Percentiles rank a stretch among this genome's conserved stretches.
phyloP scores from a whole-genome alignment of 2,797 vertebrate species.

The Phoeniculus purpureus region DNA sequence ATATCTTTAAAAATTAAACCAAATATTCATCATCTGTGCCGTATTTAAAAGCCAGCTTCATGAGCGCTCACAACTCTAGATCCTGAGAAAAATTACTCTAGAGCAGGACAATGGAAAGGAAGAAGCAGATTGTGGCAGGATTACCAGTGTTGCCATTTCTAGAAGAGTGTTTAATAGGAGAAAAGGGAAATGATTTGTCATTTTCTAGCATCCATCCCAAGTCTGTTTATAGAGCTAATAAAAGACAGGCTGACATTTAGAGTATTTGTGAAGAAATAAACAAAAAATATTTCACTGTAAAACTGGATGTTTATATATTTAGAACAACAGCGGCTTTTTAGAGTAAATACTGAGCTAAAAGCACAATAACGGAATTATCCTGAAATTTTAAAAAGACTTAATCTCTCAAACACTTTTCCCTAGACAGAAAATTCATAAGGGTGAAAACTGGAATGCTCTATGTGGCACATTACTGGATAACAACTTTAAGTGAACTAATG shows the following conservation, averaged over 20 bases:
- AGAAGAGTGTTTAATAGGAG: background rate
- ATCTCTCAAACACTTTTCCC: background rate
- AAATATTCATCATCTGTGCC: background rate
- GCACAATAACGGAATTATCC: background rate
- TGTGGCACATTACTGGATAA: conserved; percentile 28
- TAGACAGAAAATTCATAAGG: background rate
- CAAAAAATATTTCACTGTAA: background rate
- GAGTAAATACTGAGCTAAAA: background rate
- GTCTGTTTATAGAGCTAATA: background rate
- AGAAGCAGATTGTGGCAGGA: background rate
- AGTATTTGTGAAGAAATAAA: background rate
- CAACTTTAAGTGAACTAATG: conserved; percentile 66
- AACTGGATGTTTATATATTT: background rate
- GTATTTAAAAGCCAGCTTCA: background rate
- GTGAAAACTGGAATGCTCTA: background rate
- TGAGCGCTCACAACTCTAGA: background rate
- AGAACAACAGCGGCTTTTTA: background rate
- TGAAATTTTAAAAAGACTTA: background rate
- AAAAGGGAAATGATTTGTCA: background rate
- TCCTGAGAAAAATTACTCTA: background rate
- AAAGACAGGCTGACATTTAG: background rate
- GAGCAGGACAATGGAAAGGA: background rate
- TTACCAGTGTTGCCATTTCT: background rate
- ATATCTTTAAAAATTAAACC: background rate
- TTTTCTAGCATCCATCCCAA: background rate